phyloP scores from a whole-genome alignment of 2,797 vertebrate genomes.

The Argya squamiceps region DNA sequence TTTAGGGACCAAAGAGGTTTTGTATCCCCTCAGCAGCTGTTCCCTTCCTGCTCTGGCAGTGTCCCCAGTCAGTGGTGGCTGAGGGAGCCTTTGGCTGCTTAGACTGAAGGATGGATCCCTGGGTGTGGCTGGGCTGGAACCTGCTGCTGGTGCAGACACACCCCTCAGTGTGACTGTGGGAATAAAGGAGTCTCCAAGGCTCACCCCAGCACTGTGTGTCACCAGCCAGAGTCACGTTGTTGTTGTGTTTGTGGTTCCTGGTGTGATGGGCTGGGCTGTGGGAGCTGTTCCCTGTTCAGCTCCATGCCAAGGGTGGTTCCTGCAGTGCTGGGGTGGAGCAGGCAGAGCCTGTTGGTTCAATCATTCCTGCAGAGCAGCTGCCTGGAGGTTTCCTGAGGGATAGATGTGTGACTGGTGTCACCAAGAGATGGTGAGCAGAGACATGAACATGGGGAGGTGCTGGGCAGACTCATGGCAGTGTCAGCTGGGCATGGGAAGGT shows the following conservation, averaged over 20 bases:
- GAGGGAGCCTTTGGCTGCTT: fast-evolving
- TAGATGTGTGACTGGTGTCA: neutral
- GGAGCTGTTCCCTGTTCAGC: fast-evolving
- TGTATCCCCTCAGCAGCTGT: neutral
- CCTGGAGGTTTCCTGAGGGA: neutral
- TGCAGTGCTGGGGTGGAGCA: neutral
- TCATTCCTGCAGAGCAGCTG: neutral
- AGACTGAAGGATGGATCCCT: neutral
- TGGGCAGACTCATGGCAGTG: fast-evolving
- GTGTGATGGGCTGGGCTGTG: neutral
- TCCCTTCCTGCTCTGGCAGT: neutral
- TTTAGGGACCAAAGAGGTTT: neutral
- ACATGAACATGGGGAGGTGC: fast-evolving
- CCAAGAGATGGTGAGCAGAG: neutral
- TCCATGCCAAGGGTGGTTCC: fast-evolving
- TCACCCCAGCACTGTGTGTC: neutral
- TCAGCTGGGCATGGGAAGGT: fast-evolving
- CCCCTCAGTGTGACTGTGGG: neutral
- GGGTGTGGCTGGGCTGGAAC: neutral
- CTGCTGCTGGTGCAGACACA: neutral
- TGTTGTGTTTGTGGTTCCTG: neutral
- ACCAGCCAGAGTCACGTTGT: neutral
- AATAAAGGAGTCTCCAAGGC: constrained; percentile 42
- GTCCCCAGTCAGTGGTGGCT: neutral
- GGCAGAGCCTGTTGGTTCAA: neutral